Conservation (phyloP, 2,797 vertebrate species). For the Sebastes iracundus region DNA sequence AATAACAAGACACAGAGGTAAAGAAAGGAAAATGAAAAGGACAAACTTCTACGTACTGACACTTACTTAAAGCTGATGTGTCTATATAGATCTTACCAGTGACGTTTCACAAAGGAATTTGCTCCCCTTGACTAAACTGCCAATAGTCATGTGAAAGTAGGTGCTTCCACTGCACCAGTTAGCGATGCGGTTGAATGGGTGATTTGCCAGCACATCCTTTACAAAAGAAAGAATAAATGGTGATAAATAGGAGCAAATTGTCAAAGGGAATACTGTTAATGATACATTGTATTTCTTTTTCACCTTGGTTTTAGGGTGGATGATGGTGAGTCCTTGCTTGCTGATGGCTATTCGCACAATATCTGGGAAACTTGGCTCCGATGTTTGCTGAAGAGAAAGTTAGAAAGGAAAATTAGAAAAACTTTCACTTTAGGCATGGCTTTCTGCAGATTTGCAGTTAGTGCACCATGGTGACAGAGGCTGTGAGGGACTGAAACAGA, state of each 20-base stretch:
- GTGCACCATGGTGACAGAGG: background rate
- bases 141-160: slow-evolving; percentile 96
- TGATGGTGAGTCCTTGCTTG: slow-evolving; percentile 90
- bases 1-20: slow-evolving; percentile 16
- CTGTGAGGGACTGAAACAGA: background rate
- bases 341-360: slow-evolving; percentile 93
- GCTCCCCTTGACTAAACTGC: slow-evolving; percentile 89
- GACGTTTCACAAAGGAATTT: slow-evolving; percentile 97
- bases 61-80: background rate
- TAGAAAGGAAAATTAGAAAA: background rate
- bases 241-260: background rate
- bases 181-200: slow-evolving; percentile 93
- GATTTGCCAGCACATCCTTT: slow-evolving; percentile 88
- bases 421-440: background rate
- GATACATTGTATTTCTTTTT: background rate
- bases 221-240: slow-evolving; percentile 9
- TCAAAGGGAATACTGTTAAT: background rate
- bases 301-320: slow-evolving; percentile 96
- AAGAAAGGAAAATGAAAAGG: background rate
- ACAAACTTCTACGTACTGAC: background rate
- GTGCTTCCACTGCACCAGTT: slow-evolving; percentile 98
- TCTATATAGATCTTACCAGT: slow-evolving; percentile 85
- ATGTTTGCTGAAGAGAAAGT: slow-evolving; percentile 89
- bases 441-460: background rate
- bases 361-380: slow-evolving; percentile 89